Evolutionary conservation across 2,797 vertebrate species (phyloP).

Genomic region (Crypturellus tataupa): DNA sequence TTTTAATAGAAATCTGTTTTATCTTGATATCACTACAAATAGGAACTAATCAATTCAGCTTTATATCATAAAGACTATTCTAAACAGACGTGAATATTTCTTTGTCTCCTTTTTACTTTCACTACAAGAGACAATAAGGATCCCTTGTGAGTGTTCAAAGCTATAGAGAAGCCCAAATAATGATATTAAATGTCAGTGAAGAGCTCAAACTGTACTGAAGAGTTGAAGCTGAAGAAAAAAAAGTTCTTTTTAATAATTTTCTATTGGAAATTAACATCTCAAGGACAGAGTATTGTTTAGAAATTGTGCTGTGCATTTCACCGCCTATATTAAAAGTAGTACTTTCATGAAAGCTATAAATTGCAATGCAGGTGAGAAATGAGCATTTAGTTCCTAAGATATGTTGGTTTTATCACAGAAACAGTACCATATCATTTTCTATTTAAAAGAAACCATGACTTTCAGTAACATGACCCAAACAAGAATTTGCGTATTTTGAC

Average conservation of each 20-base stretch:
- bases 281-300: background rate
- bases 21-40: background rate
- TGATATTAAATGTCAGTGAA: background rate
- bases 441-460: background rate
- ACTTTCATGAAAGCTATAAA: background rate
- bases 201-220: background rate
- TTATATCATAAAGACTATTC: background rate
- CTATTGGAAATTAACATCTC: background rate
- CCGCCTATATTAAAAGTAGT: background rate
- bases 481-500: background rate
- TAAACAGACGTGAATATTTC: background rate
- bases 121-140: background rate
- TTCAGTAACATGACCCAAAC: background rate
- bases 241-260: background rate
- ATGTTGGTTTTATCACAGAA: background rate
- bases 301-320: background rate
- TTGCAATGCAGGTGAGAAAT: background rate
- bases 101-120: background rate
- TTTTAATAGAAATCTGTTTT: background rate
- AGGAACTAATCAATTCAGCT: background rate
- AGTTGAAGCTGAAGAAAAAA: background rate
- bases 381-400: background rate
- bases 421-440: background rate
- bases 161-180: background rate
- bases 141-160: background rate